A percentile compares a stretch with the other conserved stretches of the same genome.
phyloP scores from a whole-genome alignment of 2,888 invertebrate species.

The Zygothrica quintamaculata region DNA sequence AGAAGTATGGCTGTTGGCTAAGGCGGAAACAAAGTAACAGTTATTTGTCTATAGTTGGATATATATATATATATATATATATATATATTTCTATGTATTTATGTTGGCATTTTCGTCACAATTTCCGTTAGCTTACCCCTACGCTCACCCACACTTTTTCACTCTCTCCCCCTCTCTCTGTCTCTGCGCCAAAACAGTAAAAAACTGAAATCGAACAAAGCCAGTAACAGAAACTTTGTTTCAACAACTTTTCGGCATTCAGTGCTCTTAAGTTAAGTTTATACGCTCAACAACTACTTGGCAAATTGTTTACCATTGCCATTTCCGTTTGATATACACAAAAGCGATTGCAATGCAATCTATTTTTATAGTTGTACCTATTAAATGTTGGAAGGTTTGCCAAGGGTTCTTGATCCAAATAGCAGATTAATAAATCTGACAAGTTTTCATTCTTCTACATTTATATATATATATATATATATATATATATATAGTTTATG shows the following conservation, averaged over 20 bases:
- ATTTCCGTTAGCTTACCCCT: slow-evolving; percentile 50
- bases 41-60: slow-evolving; percentile 53
- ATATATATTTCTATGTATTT: slow-evolving; percentile 39
- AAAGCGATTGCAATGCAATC: slow-evolving; percentile 52
- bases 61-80: slow-evolving; percentile 27
- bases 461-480: too few relatives aligned
- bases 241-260: slow-evolving; percentile 44
- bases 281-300: slow-evolving; percentile 66
- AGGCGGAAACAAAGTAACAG: slow-evolving; percentile 63
- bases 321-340: slow-evolving; percentile 57
- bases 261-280: slow-evolving; percentile 39
- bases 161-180: not conserved
- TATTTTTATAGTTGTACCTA: slow-evolving; percentile 42
- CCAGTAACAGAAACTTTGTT: slow-evolving; percentile 41
- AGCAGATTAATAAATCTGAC: too few relatives aligned
- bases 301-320: slow-evolving; percentile 65
- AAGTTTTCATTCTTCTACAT: too few relatives aligned
- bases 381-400: slow-evolving; percentile 1
- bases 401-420: too few relatives aligned
- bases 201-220: slow-evolving; percentile 32
- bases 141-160: not conserved
- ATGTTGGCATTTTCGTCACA: slow-evolving; percentile 50
- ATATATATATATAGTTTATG: too few relatives aligned
- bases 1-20: slow-evolving; percentile 25
- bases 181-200: not conserved